Conservation (phyloP, 1,140 invertebrate species). For the Zaprionus taronus region DNA sequence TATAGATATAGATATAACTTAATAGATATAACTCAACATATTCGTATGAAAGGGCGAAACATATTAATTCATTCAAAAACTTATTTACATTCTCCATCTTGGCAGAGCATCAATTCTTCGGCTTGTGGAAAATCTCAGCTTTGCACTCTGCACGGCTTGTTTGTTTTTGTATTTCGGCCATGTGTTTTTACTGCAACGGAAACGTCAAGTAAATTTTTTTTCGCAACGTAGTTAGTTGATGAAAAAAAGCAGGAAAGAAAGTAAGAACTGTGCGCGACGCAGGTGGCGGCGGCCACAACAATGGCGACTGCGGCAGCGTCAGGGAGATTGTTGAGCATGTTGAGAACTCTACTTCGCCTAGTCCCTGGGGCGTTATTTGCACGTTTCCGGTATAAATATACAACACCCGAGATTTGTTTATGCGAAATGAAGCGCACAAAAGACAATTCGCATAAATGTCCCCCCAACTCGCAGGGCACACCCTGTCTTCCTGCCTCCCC, state of each 20-base stretch:
- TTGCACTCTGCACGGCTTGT: conserved; percentile 26
- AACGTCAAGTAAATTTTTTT: conserved; percentile 80
- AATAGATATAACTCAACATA: no score
- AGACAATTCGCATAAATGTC: conserved; percentile 81
- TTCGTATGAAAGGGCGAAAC: no score
- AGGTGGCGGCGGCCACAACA: conserved; percentile 66
- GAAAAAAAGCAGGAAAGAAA: conserved; percentile 46
- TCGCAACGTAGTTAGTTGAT: conserved; percentile 76
- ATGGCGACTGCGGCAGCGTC: conserved; percentile 56
- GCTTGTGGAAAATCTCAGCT: not conserved
- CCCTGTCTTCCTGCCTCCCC: not conserved
- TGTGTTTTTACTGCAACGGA: conserved; percentile 82
- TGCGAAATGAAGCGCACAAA: conserved; percentile 81
- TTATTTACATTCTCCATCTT: not conserved
- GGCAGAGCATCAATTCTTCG: conserved; percentile 36
- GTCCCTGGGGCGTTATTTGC: conserved; percentile 80
- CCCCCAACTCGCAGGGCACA: not conserved
- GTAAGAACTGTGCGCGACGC: conserved; percentile 56
- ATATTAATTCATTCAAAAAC: no score
- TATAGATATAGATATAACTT: no score
- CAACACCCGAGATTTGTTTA: conserved; percentile 79
- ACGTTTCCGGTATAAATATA: conserved; percentile 82
- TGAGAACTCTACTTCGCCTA: conserved; percentile 70
- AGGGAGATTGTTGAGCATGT: conserved; percentile 24
- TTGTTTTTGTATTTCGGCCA: conserved; percentile 78